Evolutionary conservation across 2,888 invertebrate species (phyloP).

Genomic region (Nineta flava): DNA sequence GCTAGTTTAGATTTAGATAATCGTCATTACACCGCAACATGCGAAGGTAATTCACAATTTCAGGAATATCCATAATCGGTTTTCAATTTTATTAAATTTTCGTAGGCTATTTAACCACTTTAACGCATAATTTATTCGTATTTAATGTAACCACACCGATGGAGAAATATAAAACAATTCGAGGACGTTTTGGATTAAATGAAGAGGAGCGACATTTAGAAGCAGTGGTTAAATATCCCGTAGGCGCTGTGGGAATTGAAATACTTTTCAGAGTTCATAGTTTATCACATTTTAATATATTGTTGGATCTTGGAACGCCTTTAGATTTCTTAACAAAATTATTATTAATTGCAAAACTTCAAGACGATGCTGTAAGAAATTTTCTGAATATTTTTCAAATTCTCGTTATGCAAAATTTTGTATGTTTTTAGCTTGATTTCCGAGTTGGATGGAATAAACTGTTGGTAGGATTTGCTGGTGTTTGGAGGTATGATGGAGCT

Average conservation of each 20-base stretch:
- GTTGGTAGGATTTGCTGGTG: slow-evolving; percentile 60
- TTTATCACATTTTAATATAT: slow-evolving; percentile 53
- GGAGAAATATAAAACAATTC: slow-evolving; percentile 45
- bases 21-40: slow-evolving; percentile 45
- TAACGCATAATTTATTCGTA: slow-evolving; percentile 59
- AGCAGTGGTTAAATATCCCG: slow-evolving; percentile 52
- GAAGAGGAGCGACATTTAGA: slow-evolving; percentile 54
- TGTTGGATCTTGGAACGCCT: slow-evolving; percentile 56
- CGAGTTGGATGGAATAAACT: slow-evolving; percentile 59
- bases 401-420: neutral
- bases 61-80: neutral
- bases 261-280: slow-evolving; percentile 43
- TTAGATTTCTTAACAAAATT: slow-evolving; percentile 51
- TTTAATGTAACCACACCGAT: slow-evolving; percentile 62
- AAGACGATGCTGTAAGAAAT: slow-evolving; percentile 39
- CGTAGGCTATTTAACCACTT: slow-evolving; percentile 47
- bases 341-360: slow-evolving; percentile 50
- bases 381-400: slow-evolving; percentile 3
- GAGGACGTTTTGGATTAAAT: slow-evolving; percentile 54
- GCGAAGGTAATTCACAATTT: slow-evolving; percentile 34
- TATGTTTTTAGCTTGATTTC: slow-evolving; percentile 43
- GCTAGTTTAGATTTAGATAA: slow-evolving; percentile 56
- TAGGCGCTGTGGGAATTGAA: slow-evolving; percentile 54
- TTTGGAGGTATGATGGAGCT: slow-evolving; percentile 52
- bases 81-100: neutral